Conservation (phyloP, 2,113 vertebrate genomes). For the Cinclus cinclus region DNA sequence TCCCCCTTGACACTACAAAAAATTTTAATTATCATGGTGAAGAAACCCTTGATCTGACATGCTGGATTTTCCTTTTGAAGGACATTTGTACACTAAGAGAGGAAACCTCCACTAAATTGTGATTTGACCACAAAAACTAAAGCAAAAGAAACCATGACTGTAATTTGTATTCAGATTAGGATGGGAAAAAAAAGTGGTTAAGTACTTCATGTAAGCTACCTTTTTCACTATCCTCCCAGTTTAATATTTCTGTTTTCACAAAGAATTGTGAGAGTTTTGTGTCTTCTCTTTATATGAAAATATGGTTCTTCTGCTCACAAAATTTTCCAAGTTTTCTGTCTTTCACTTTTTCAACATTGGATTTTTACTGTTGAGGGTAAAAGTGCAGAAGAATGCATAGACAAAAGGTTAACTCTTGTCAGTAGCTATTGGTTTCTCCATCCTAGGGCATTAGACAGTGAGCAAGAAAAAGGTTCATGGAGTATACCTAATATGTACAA, state of each 20-base stretch:
- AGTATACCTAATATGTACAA: neutral
- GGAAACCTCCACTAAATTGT: neutral
- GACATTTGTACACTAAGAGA: neutral
- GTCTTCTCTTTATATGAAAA: neutral
- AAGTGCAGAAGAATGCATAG: fast-evolving
- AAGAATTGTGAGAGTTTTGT: neutral
- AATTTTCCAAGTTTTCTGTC: neutral
- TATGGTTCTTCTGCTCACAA: neutral
- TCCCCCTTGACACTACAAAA: neutral
- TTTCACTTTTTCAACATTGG: neutral
- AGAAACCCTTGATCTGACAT: neutral
- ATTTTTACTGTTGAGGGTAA: neutral
- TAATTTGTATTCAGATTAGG: neutral
- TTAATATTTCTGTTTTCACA: neutral
- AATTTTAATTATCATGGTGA: neutral
- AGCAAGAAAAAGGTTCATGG: neutral
- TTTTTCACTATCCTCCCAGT: neutral
- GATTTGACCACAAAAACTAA: neutral
- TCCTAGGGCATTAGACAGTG: neutral
- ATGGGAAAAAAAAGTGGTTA: neutral
- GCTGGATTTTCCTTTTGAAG: neutral
- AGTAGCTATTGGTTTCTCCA: neutral
- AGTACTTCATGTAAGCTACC: neutral
- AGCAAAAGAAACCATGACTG: neutral
- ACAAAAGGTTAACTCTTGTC: neutral